Evolutionary conservation across 2,888 invertebrate species (phyloP).

Genomic region (Tetramorium bicarinatum): DNA sequence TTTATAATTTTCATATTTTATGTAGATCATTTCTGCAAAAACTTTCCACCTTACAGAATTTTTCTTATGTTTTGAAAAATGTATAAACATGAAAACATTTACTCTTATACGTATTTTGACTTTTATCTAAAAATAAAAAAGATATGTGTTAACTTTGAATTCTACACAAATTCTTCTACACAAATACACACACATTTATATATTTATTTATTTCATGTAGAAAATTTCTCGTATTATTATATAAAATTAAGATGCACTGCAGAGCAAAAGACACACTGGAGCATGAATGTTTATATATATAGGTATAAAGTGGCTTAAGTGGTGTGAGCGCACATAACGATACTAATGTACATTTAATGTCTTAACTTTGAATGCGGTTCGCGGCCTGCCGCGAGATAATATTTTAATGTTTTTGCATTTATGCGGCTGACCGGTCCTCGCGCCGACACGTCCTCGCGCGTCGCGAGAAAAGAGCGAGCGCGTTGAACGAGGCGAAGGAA

Average conservation of each 20-base stretch:
- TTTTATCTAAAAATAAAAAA: not conserved
- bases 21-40: not conserved
- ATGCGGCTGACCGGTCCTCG: constrained; percentile 64
- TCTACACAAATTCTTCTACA: too few species aligned
- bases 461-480: constrained; percentile 64
- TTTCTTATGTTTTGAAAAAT: not conserved
- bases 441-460: constrained; percentile 26
- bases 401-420: constrained; percentile 81
- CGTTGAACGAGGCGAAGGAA: constrained; percentile 27
- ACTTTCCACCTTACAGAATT: not conserved
- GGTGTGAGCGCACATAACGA: constrained; percentile 58
- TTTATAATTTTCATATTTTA: not conserved
- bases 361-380: constrained; percentile 84
- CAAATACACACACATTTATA: not conserved
- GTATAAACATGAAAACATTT: not conserved
- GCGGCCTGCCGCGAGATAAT: constrained; percentile 72
- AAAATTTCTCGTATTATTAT: constrained; percentile 44
- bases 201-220: not conserved
- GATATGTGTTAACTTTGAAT: not conserved
- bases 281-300: not conserved
- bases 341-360: constrained; percentile 85
- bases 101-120: not conserved
- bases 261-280: not conserved
- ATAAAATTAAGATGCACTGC: not conserved
- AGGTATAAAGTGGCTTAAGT: constrained; percentile 54